Conservation (phyloP, 2,113 vertebrate genomes). For the Brachypteracias leptosomus region DNA sequence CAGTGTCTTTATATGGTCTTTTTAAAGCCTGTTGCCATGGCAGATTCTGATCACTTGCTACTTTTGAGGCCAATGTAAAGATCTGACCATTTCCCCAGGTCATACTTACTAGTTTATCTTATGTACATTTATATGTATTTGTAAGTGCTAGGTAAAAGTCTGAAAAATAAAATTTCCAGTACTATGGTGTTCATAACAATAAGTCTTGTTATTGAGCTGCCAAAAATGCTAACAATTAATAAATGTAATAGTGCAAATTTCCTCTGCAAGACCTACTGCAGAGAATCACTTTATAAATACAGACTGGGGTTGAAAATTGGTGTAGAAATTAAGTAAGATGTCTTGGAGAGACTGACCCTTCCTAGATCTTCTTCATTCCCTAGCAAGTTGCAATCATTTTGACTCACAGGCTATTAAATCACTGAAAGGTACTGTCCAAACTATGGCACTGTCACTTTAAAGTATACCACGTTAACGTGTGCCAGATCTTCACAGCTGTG, state of each 20-base stretch:
- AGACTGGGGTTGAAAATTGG: constrained; percentile 70
- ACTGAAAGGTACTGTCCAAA: constrained; percentile 84
- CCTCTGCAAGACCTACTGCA: constrained; percentile 71
- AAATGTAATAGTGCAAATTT: constrained; percentile 83
- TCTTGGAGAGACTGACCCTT: constrained; percentile 77
- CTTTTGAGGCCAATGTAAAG: constrained; percentile 77
- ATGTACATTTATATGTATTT: constrained; percentile 82
- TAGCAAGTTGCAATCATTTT: constrained; percentile 76
- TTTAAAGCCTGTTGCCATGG: constrained; percentile 81
- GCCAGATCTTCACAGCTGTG: constrained; percentile 87
- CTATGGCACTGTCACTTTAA: constrained; percentile 83
- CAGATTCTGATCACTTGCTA: constrained; percentile 76
- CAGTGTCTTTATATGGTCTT: constrained; percentile 82
- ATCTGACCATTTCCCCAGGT: constrained; percentile 77
- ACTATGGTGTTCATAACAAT: constrained; percentile 69
- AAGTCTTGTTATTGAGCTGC: constrained; percentile 79
- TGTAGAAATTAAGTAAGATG: constrained; percentile 63
- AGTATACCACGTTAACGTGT: constrained; percentile 78
- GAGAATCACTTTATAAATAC: constrained; percentile 74
- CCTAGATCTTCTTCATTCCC: constrained; percentile 72
- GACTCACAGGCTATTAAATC: constrained; percentile 84
- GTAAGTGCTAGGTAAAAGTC: constrained; percentile 85
- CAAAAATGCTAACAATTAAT: constrained; percentile 77
- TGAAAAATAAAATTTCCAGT: constrained; percentile 79
- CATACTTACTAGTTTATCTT: constrained; percentile 74